These are phyloP conservation scores for Strigamia maritima DNA, from an alignment of 2,888 invertebrate species.

Conservation along the genomic window DNA sequence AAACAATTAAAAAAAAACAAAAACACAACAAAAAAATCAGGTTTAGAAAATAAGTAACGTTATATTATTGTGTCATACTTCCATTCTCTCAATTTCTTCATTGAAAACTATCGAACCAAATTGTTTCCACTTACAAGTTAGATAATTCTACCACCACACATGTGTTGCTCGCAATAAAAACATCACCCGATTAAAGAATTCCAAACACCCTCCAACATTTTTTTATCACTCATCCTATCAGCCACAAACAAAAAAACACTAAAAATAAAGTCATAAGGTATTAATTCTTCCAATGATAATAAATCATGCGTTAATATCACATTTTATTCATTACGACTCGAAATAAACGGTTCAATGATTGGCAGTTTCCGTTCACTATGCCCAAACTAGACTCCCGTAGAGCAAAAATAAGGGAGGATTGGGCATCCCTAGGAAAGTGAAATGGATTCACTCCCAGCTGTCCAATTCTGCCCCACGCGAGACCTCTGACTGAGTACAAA, in stretches of 20 bases:
- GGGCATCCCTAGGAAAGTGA: slow-evolving; percentile 26
- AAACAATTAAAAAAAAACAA: too few species aligned
- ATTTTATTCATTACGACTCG: slow-evolving; percentile 1
- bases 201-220: not conserved
- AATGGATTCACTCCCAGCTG: slow-evolving; percentile 34
- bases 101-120: not conserved
- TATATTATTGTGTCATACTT: not conserved
- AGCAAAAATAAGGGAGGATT: slow-evolving; percentile 3
- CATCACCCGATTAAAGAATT: slow-evolving; percentile 12
- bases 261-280: not conserved
- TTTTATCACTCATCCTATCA: not conserved
- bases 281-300: not conserved
- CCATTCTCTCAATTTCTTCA: not conserved
- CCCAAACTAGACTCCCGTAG: slow-evolving; percentile 18
- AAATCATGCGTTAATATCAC: not conserved
- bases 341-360: slow-evolving; percentile 19
- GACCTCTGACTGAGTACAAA: slow-evolving; percentile 20
- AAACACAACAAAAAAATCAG: too few species aligned
- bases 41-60: too few species aligned
- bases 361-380: slow-evolving; percentile 18
- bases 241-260: not conserved
- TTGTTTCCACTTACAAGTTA: slow-evolving; percentile 10
- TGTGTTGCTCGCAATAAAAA: slow-evolving; percentile 12
- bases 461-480: slow-evolving; percentile 25
- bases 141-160: slow-evolving; percentile 4